phyloP scores from a whole-genome alignment of 1,140 invertebrate species.

The Drosophila littoralis region DNA sequence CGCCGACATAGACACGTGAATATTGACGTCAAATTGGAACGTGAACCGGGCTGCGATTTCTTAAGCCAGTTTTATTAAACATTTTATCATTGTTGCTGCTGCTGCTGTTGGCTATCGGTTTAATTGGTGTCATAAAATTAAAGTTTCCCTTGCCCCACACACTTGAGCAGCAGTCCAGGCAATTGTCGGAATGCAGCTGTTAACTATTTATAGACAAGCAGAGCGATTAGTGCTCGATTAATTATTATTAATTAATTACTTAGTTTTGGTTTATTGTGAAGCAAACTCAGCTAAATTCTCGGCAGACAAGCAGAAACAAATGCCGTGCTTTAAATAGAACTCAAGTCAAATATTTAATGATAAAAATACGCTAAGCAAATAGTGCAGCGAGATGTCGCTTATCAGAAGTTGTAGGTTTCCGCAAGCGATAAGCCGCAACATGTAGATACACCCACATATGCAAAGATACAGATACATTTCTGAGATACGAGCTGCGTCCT shows the following conservation, averaged over 20 bases:
- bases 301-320: neutral
- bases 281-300: neutral
- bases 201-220: slow-evolving; percentile 21
- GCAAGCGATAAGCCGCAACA: slow-evolving; percentile 33
- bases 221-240: slow-evolving; percentile 23
- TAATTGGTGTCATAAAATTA: slow-evolving; percentile 35
- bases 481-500: slow-evolving; percentile 25
- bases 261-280: neutral
- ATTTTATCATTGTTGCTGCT: neutral
- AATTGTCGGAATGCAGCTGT: slow-evolving; percentile 21
- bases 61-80: slow-evolving; percentile 37
- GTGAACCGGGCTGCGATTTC: slow-evolving; percentile 25
- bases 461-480: slow-evolving; percentile 7
- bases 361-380: slow-evolving; percentile 29
- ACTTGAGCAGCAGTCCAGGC: neutral
- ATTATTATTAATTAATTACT: neutral
- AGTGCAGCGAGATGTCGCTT: slow-evolving; percentile 14
- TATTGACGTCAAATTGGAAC: slow-evolving; percentile 44
- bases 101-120: slow-evolving; percentile 34
- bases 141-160: neutral
- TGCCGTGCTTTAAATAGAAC: slow-evolving; percentile 27
- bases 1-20: slow-evolving; percentile 9
- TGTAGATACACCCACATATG: slow-evolving; percentile 14
- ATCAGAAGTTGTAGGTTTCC: slow-evolving; percentile 31
- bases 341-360: slow-evolving; percentile 30